phyloP scores from a whole-genome alignment of 1,140 invertebrate genomes.

The Drusus annulatus region DNA sequence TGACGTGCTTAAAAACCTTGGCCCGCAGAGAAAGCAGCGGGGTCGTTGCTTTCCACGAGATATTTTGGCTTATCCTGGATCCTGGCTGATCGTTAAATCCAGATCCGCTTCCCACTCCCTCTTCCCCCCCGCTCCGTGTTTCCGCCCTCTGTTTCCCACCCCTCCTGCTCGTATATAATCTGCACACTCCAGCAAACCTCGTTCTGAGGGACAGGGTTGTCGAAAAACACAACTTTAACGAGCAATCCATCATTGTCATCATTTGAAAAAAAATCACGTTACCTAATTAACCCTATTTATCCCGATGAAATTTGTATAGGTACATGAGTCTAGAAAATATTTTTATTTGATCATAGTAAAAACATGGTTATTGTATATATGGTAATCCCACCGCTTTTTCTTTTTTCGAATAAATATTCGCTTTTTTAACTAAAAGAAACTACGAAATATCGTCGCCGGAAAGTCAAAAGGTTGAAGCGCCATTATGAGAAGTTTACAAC shows the following conservation, averaged over 20 bases:
- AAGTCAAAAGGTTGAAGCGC: too few relatives aligned
- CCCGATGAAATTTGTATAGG: background rate
- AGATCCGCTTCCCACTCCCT: slow-evolving; percentile 7
- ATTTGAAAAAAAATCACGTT: too few relatives aligned
- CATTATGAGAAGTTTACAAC: too few relatives aligned
- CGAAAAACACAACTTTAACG: background rate
- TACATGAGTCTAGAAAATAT: too few relatives aligned
- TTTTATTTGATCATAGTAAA: too few relatives aligned
- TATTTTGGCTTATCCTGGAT: slow-evolving; percentile 58
- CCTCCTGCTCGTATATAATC: slow-evolving; percentile 53
- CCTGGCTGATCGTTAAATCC: slow-evolving; percentile 48
- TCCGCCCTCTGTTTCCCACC: background rate
- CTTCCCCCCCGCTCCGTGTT: background rate
- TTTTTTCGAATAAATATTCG: too few relatives aligned
- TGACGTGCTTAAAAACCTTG: background rate
- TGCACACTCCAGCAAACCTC: slow-evolving; percentile 54
- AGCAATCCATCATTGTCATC: too few relatives aligned
- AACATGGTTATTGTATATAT: too few relatives aligned
- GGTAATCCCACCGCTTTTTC: too few relatives aligned
- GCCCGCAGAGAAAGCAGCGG: slow-evolving; percentile 32
- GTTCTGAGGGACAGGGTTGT: slow-evolving; percentile 1
- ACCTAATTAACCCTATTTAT: too few relatives aligned
- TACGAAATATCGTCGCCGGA: too few relatives aligned
- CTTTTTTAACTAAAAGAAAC: too few relatives aligned
- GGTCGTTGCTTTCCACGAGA: slow-evolving; percentile 42